Evolutionary conservation across 2,888 invertebrate species (phyloP), one percentile per base, ranked within the genome.

Genomic region (Idaea aversata): DNA sequence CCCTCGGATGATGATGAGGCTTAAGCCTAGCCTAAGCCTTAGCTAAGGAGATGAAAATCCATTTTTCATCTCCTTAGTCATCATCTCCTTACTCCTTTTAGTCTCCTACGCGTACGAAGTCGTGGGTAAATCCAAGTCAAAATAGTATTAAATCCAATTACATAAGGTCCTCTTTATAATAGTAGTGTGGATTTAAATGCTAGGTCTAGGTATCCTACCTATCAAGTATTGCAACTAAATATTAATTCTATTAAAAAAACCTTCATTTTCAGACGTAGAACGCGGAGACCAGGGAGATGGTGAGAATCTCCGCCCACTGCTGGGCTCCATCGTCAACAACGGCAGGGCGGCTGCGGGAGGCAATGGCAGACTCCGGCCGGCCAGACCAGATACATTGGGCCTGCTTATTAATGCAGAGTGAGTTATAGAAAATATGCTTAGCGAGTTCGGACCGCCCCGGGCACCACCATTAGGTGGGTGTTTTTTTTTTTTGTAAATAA

Each of bases 221-320:
- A 5, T 15, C 57, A 1, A 57, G 5, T 58, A 58, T 58, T 15
- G 5, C 58, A 58, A 58, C 5, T 58, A 15, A 15, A 58, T 13
- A 58, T 58, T 5, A 4, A 58, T 10, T 15, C 4, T 58, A 5
- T 58, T 58, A 59, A 59, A 16, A 5, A 16, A 59, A 16, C 3
- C n/a, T 13, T 34, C 35, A 62, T 35, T 76, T 70, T 25, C 79
- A 86, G 86, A 86, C 67, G 69, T 84, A 68, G 86, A 86, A 69
- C 76, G 75, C 34, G 85, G 84, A 0, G 69, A 74, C 2, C 67
- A 73, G 1, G 80, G 80, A 61, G 81, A 82, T 36, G 78, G 69
- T 5, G 81, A 82, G 10, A 76, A 76, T 38, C 69, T 73, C 38
- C 73, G 74, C 59, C 85, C 84, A 0, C 76, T 86, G 58, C 78